Percentiles rank a stretch among this genome's conserved stretches.
phyloP scores from a whole-genome alignment of 2,888 invertebrate genomes.

The Epistrophella euchroma region DNA sequence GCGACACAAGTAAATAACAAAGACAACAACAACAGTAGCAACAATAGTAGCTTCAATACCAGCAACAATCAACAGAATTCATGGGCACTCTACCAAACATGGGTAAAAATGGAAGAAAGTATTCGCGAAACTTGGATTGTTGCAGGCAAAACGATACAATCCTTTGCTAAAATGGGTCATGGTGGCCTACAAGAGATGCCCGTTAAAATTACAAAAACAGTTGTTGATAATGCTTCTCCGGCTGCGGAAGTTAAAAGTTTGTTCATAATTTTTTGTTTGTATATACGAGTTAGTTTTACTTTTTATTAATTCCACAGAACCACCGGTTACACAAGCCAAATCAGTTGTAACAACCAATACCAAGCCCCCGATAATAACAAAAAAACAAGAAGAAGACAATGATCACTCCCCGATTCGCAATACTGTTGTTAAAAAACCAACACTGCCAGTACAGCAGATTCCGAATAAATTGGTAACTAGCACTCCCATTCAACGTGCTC shows the following conservation, averaged over 20 bases:
- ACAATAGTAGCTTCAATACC: conserved; percentile 68
- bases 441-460: conserved; percentile 38
- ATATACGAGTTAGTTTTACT: background rate
- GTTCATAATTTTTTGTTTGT: conserved; percentile 17
- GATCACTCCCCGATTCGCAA: conserved; percentile 70
- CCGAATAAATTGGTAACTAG: conserved; percentile 59
- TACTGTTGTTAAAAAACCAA: conserved; percentile 76
- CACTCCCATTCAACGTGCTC: conserved; percentile 53
- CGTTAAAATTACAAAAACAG: conserved; percentile 84
- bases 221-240: conserved; percentile 81
- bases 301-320: conserved; percentile 25
- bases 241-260: conserved; percentile 79
- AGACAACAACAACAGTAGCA: conserved; percentile 84
- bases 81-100: conserved; percentile 92
- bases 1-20: conserved; percentile 85
- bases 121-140: conserved; percentile 91
- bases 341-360: conserved; percentile 77
- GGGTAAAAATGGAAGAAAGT: conserved; percentile 91
- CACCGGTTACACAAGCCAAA: conserved; percentile 76
- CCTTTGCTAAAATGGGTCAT: conserved; percentile 87
- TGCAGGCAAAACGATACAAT: conserved; percentile 91
- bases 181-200: conserved; percentile 84
- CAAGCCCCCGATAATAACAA: conserved; percentile 76
- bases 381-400: conserved; percentile 77
- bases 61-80: conserved; percentile 84